Evolutionary conservation across 2,113 vertebrate species (phyloP).

Genomic region (Rhodinocichla rosea): DNA sequence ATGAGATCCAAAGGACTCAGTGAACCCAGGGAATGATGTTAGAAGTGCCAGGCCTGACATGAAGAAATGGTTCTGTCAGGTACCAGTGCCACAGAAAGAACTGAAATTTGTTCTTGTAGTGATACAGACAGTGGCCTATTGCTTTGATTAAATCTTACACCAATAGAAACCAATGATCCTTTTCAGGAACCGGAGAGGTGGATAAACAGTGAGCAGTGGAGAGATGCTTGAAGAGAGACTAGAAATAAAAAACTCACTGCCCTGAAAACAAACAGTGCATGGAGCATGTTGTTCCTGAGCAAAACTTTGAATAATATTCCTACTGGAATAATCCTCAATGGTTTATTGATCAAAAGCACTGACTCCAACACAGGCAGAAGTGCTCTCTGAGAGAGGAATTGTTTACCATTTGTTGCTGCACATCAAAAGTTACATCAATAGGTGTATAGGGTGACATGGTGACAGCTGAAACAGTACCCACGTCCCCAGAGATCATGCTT

Average conservation of each 20-base stretch:
- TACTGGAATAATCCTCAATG: neutral
- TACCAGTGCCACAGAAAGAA: neutral
- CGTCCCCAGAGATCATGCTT: neutral
- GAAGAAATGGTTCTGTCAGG: neutral
- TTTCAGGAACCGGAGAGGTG: neutral
- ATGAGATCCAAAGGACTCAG: neutral
- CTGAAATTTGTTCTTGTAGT: neutral
- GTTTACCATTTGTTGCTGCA: slow-evolving; percentile 47
- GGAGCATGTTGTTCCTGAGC: neutral
- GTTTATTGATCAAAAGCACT: slow-evolving; percentile 42
- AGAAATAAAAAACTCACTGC: neutral
- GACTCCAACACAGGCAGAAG: neutral
- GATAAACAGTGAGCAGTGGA: neutral
- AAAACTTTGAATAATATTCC: neutral
- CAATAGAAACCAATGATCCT: neutral
- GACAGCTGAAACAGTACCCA: slow-evolving; percentile 20
- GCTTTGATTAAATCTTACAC: neutral
- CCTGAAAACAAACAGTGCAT: neutral
- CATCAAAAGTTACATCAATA: slow-evolving; percentile 18
- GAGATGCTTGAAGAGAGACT: neutral
- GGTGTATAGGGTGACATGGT: neutral
- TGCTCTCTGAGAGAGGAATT: neutral
- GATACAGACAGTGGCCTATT: neutral
- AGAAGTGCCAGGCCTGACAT: neutral
- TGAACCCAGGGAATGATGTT: neutral